Base-by-base conservation (phyloP, 1,140 invertebrate species). In the Lepidurus couesii region DNA sequence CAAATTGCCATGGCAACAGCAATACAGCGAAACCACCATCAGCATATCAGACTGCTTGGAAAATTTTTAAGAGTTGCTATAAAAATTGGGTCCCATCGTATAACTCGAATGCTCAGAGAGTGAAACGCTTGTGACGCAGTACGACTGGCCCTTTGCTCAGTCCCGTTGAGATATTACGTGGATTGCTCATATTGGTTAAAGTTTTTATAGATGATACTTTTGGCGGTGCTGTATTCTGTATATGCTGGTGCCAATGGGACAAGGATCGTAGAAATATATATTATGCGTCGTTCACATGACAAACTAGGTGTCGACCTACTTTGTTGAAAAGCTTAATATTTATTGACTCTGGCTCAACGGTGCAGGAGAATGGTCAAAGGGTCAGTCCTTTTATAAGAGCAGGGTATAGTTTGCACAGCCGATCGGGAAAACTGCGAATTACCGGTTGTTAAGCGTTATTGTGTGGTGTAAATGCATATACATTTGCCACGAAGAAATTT, bases 1-100 rank as follows among this genome's bases (percentile, higher is more conserved):
- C 53, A 21, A 65, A 65, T 65, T n/a, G 53, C 13, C 21, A 65
- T 65, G 53, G 53, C 21, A 65, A 65, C 53, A 65, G 53, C 53
- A 65, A 65, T 65, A 65, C 53, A 65, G 21, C 53, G 16, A 10
- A 34, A 65, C 16, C 16, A 21, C 53, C 2, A 16, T 65, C 53
- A 65, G 53, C 13, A 65, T 65, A 65, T 21, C 16, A 65, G 53
- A 16, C 53, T 21, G 6, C 16, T 65, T 13, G 16, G 8, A 65
- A 65, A 65, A 9, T 65, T n/a, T 65, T 65, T 34, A 34, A 65
- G 16, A 65, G 53, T 9, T 65, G 53, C 21, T 65, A 21, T 65
- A 65, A 16, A 65, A 65, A 65, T n/a, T 13, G 45, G 6, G 21
- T 11, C 53, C 13, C 13, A 65, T 65, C 53, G 53, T 65, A 65